Percentiles rank a stretch among this genome's conserved stretches.
Evolutionary conservation across 2,888 invertebrate genomes (phyloP).

Genomic region (Parascotia fuliginaria): DNA sequence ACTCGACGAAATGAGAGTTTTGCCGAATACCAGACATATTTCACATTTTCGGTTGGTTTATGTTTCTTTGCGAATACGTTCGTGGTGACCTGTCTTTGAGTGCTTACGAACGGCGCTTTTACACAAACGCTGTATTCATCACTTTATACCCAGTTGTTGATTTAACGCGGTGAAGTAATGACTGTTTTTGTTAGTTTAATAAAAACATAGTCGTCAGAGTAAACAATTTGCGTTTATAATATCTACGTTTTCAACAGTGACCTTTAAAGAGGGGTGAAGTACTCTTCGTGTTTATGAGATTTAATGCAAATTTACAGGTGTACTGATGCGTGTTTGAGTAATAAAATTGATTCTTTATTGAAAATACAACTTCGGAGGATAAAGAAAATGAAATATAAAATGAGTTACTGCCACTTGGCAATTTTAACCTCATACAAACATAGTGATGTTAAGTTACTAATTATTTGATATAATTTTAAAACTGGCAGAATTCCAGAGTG

Average conservation of each 20-base stretch:
- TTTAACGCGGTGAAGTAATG: slow-evolving; percentile 21
- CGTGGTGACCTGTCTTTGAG: slow-evolving; percentile 17
- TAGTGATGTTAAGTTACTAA: too few species aligned
- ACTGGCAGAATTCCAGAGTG: too few species aligned
- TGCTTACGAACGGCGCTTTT: slow-evolving; percentile 20
- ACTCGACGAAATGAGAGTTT: slow-evolving; percentile 31
- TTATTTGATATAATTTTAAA: too few species aligned
- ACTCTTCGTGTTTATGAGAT: slow-evolving; percentile 11
- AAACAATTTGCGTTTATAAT: slow-evolving; percentile 26
- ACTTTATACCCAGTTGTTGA: slow-evolving; percentile 22
- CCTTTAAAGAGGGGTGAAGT: slow-evolving; percentile 18
- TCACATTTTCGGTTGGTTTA: slow-evolving; percentile 25
- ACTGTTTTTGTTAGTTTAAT: slow-evolving; percentile 32
- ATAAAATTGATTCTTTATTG: not conserved
- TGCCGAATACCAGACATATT: slow-evolving; percentile 32
- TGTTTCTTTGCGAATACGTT: slow-evolving; percentile 18
- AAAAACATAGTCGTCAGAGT: slow-evolving; percentile 19
- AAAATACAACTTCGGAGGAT: too few species aligned
- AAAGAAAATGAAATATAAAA: too few species aligned
- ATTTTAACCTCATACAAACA: too few species aligned
- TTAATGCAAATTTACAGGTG: slow-evolving; percentile 21
- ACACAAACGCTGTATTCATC: slow-evolving; percentile 1
- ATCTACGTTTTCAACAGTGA: slow-evolving; percentile 22
- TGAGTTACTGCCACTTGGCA: too few species aligned
- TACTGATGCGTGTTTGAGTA: slow-evolving; percentile 5